Evolutionary conservation across 2,888 invertebrate species (phyloP).

Genomic region (Cheilosia impressa): DNA sequence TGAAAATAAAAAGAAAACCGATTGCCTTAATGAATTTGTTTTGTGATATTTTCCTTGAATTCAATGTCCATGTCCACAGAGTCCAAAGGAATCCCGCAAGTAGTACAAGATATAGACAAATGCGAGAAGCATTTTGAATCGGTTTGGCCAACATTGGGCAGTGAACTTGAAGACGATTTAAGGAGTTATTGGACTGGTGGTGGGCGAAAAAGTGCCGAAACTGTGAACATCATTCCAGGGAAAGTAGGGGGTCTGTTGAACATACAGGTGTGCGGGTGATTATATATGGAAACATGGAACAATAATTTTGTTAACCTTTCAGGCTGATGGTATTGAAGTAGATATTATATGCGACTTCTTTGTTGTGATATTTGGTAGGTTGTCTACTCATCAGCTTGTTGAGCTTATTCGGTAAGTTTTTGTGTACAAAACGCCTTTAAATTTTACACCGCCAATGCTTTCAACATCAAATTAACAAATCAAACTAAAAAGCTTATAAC

Average conservation of each 20-base stretch:
- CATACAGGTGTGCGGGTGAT: neutral
- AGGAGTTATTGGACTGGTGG: conserved; percentile 18
- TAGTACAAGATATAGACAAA: conserved; percentile 21
- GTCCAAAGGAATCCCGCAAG: conserved; percentile 11
- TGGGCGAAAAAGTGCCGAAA: neutral
- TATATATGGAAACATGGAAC: neutral
- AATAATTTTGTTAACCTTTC: neutral
- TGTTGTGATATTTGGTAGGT: conserved; percentile 26
- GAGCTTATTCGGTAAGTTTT: conserved; percentile 15
- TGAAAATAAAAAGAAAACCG: conserved; percentile 22
- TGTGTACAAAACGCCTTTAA: no score
- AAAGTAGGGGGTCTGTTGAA: conserved; percentile 11
- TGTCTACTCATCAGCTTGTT: neutral
- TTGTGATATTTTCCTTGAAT: conserved; percentile 13
- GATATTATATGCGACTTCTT: neutral
- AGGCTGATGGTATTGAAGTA: neutral
- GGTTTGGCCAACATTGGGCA: conserved; percentile 9
- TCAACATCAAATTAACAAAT: no score
- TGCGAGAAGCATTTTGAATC: conserved; percentile 27
- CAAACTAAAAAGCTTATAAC: no score
- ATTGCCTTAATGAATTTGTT: conserved; percentile 62
- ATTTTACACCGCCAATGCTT: no score
- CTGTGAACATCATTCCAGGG: conserved; percentile 18
- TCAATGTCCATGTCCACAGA: conserved; percentile 4
- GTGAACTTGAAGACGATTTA: conserved; percentile 26